Evolutionary conservation across 2,797 vertebrate species (phyloP).

Genomic region (Emys orbicularis): DNA sequence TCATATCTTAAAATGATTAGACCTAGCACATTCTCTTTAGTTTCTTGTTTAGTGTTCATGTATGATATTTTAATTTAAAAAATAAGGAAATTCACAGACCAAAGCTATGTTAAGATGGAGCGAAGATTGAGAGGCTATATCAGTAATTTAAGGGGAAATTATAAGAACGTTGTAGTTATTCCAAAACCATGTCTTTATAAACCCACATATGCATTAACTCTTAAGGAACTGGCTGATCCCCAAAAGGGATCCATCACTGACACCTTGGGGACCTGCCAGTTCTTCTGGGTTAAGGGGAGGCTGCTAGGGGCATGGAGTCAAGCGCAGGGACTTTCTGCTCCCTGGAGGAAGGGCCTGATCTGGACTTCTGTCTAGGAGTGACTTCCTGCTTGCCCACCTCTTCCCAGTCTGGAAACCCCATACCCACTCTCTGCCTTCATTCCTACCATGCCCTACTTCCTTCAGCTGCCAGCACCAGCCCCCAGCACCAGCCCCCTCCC

Average conservation of each 20-base stretch:
- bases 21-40: not conserved
- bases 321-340: not conserved
- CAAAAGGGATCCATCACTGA: not conserved
- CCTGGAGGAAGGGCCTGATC: no score
- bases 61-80: not conserved
- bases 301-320: not conserved
- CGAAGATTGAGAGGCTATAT: not conserved
- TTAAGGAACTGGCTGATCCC: no score
- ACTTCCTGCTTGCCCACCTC: not conserved
- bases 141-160: conserved; percentile 9
- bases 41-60: not conserved
- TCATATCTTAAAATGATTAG: not conserved
- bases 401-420: not conserved
- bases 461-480: no score
- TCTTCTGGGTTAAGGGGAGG: not conserved
- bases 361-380: no score
- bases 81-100: not conserved
- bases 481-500: not conserved
- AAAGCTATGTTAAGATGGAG: not conserved
- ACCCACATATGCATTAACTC: not conserved
- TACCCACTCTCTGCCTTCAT: not conserved
- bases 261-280: not conserved
- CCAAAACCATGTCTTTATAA: not conserved
- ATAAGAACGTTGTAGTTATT: not conserved
- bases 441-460: not conserved